Base-by-base conservation (phyloP, 2,797 vertebrate genomes). In the Lepus oiostolus region DNA sequence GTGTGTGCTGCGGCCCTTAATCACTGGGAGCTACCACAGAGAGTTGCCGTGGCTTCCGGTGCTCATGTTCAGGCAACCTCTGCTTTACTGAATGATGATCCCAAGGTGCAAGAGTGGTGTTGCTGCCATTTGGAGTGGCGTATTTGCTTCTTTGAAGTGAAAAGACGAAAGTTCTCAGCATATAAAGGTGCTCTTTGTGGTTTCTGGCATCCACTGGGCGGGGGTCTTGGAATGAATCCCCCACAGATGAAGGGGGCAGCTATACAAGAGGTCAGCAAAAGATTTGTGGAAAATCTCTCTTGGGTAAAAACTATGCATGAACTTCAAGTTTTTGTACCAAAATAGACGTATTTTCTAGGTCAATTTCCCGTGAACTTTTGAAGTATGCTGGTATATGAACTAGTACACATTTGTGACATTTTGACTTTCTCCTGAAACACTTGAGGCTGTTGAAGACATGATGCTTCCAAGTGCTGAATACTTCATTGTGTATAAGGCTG, bases 21-120 rank as follows among this genome's bases (percentile, higher is more conserved):
- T 35, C 22, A 6, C 5, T 17, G 5, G 50, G 22, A 35, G 67
- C 47, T 0, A 0, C 28, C 16, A 11, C 13, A 17, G 30, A 22
- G n/a, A 11, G 13, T 28, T 4, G 22, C 14, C 1, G 7, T 26
- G 28, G 14, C 19, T 12, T 8, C 5, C 4, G 11, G 16, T 17
- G 24, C n/a, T 52, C 26, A 0, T 28, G 65, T 35, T 38, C 60
- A 30, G 12, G 47, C 14, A 3, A n/a, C n/a, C n/a, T 65, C 32
- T 26, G 17, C 26, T 83, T 16, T 26, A 32, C 19, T 50, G 50
- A 47, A 67, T 52, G 42, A 26, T 1, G 24, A 13, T 11, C 24
- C 24, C 42, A 3, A 22, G 22, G 32, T 6, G 0, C 65, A 26
- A 7, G 30, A 22, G 32, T 22, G 19, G 17, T 12, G 16, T 26